Base-by-base conservation (phyloP, 23 tunicate genomes). In the Styela clava region DNA sequence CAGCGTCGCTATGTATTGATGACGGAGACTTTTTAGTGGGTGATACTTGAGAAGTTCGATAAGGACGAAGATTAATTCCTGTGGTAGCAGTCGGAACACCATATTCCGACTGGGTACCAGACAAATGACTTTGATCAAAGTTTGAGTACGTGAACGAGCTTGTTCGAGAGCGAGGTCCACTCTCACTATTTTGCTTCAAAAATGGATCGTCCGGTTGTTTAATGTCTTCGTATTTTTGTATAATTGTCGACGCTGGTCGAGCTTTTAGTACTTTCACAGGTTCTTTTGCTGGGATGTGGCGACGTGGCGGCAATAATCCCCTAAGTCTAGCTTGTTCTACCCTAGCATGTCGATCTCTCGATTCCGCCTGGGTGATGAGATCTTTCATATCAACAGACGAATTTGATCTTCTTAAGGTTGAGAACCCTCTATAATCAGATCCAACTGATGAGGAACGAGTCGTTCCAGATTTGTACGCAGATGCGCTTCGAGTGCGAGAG, bases 251-350 rank as follows among this genome's bases (percentile, higher is more conserved):
- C 34, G 91, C 86, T 3, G 91, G 80, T 31, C 37, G 56, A 19
- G 35, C 20, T 18, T 79, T 63, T 44, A 69, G 2, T 19, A 63
- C 78, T 23, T 74, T 74, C 16, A 87, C 78, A 9, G 85, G 64
- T 52, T 82, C 85, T 34, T 74, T 74, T 37, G 63, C 83, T 33
- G 82, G 82, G 2, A 63, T 24, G 26, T 74, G 34, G 26, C 74
- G 82, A n/a, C 91, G 72, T 2, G 83, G 85, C 21, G 91, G 91
- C 9, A 87, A 2, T 19, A 82, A 22, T 29, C 91, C 91, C 64
- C 73, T 82, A n/a, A 87, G 33, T 16, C 86, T 67, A 16, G 91
- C 91, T 64, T 82, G 85, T 37, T 87, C 91, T 12, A 87, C 83
- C 31, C 85, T 34, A 16, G 91, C 91, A 31, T 82, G 82, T 20